Conservation (phyloP, 2,797 vertebrate genomes). For the Eupleurogrammus muticus region DNA sequence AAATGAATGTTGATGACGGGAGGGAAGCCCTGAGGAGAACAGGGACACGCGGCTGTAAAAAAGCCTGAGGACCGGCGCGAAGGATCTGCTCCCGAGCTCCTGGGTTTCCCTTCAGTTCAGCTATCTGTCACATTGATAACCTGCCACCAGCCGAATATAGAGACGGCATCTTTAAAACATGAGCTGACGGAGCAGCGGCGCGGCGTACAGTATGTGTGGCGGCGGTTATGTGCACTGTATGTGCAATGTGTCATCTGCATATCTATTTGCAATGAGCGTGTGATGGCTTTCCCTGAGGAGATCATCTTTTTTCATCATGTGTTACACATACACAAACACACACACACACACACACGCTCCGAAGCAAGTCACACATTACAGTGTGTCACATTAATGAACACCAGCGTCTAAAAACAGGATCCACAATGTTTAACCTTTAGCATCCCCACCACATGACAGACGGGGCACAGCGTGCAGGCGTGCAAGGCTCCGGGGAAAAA, state of each 20-base stretch:
- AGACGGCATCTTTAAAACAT: slow-evolving; percentile 78
- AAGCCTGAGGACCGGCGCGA: slow-evolving; percentile 46
- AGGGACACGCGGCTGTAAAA: slow-evolving; percentile 20
- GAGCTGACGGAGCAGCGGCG: slow-evolving; percentile 50
- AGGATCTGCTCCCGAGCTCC: slow-evolving; percentile 51
- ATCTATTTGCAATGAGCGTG: slow-evolving; percentile 35
- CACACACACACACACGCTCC: not conserved
- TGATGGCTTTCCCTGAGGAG: slow-evolving; percentile 45
- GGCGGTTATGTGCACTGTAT: not conserved
- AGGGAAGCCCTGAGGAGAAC: slow-evolving; percentile 37
- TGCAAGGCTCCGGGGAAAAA: slow-evolving; percentile 31
- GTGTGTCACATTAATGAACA: slow-evolving; percentile 44
- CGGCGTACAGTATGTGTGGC: slow-evolving; percentile 16
- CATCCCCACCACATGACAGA: slow-evolving; percentile 46
- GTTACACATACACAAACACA: too few species aligned
- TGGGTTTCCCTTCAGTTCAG: slow-evolving; percentile 61
- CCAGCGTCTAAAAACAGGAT: slow-evolving; percentile 43
- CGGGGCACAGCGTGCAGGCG: slow-evolving; percentile 17
- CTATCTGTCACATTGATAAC: slow-evolving; percentile 72
- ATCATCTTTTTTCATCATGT: slow-evolving; percentile 49
- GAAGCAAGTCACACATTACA: slow-evolving; percentile 43
- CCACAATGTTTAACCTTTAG: slow-evolving; percentile 63
- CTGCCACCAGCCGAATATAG: slow-evolving; percentile 68
- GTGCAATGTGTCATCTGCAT: slow-evolving; percentile 53
- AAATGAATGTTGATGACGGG: slow-evolving; percentile 63